A percentile compares a stretch with the other conserved stretches of the same genome.
phyloP scores from a whole-genome alignment of 2,797 vertebrate species.

The Tangara arthus region DNA sequence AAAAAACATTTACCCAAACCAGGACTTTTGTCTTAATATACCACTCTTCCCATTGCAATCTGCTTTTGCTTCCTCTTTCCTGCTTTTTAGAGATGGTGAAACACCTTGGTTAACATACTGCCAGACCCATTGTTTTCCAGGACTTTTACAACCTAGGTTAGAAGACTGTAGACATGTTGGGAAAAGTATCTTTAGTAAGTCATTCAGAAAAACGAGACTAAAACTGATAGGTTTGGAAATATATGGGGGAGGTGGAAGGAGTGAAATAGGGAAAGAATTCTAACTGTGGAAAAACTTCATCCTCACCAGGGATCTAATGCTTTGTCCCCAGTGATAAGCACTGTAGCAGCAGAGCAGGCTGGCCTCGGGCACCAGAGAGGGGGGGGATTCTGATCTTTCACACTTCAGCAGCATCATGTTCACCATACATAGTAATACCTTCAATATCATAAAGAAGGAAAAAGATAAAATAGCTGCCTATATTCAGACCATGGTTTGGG shows the following conservation, averaged over 20 bases:
- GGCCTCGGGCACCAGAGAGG: background rate
- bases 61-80: background rate
- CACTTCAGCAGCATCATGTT: background rate
- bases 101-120: background rate
- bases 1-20: background rate
- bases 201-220: background rate
- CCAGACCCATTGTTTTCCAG: background rate
- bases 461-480: background rate
- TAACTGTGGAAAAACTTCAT: background rate
- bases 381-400: background rate
- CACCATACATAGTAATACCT: background rate
- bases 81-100: background rate
- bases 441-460: background rate
- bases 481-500: background rate
- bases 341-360: background rate
- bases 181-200: background rate
- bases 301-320: background rate
- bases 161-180: accelerated
- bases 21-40: background rate
- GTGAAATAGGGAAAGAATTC: background rate
- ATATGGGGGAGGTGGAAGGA: background rate
- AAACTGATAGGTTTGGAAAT: conserved; percentile 5
- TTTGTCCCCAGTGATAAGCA: background rate
- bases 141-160: background rate
- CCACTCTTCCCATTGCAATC: background rate